A percentile compares a stretch with the other conserved stretches of the same genome.
These are phyloP conservation scores for Mizuhopecten yessoensis DNA, from an alignment of 1,140 invertebrate genomes.

Conservation along the genomic window DNA sequence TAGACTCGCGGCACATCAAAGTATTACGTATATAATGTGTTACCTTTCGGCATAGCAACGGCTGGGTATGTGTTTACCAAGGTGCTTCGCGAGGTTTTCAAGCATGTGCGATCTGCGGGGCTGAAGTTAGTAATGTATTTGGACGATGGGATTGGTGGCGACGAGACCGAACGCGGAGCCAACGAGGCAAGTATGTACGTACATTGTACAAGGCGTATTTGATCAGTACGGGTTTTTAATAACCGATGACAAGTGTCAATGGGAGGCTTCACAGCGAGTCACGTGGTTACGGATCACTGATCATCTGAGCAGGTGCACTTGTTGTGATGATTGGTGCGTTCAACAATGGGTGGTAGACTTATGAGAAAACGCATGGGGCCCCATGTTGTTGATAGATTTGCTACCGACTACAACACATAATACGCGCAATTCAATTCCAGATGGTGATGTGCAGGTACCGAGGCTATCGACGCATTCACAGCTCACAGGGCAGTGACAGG, in stretches of 20 bases:
- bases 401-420: neutral
- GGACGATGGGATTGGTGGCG: constrained; percentile 45
- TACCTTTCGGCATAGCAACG: constrained; percentile 49
- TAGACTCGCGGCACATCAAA: neutral
- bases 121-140: constrained; percentile 53
- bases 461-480: constrained; percentile 45
- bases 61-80: constrained; percentile 57
- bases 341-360: neutral
- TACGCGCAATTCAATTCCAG: constrained; percentile 38
- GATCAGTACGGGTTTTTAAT: no score
- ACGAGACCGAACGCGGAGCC: neutral
- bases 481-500: no score
- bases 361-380: neutral
- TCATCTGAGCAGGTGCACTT: neutral
- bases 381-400: neutral
- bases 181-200: no score
- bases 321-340: neutral
- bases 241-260: no score
- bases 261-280: no score
- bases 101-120: constrained; percentile 40
- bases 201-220: no score
- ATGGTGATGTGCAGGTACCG: constrained; percentile 48
- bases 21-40: constrained; percentile 59
- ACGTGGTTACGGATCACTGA: neutral
- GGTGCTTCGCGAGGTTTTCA: constrained; percentile 46